Evolutionary conservation across 1,140 invertebrate species (phyloP).

Genomic region (Tetranychus urticae): DNA sequence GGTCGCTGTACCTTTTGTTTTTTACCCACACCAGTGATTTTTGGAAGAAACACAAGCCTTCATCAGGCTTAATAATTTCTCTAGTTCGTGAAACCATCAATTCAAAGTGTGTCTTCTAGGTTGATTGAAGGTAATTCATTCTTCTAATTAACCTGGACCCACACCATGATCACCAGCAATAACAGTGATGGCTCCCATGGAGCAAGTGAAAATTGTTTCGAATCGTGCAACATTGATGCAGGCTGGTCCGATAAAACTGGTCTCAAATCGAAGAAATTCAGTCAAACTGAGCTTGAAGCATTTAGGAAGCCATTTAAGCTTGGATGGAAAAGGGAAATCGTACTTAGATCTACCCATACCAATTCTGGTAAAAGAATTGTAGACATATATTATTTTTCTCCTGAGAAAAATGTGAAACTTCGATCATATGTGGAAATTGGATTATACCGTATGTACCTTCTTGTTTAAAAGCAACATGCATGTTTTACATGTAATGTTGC

Average conservation of each 20-base stretch:
- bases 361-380: constrained; percentile 6
- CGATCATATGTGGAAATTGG: constrained; percentile 7
- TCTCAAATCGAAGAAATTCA: constrained; percentile 1
- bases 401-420: constrained; percentile 4
- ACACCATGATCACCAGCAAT: no score
- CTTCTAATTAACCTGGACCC: no score
- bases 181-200: no score
- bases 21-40: not conserved
- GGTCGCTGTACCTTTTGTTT: not conserved
- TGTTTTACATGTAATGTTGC: not conserved
- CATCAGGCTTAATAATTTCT: not conserved
- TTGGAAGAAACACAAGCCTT: not conserved
- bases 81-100: not conserved
- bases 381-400: constrained; percentile 8
- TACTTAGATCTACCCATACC: not conserved
- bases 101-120: no score
- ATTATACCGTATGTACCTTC: not conserved
- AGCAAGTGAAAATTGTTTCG: no score
- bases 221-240: no score
- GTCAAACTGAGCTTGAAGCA: not conserved
- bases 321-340: constrained; percentile 9
- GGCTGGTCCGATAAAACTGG: not conserved
- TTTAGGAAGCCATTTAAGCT: constrained; percentile 5
- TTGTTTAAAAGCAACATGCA: no score
- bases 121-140: no score